These are phyloP conservation scores for Papilio dardanus DNA, from an alignment of 1,140 invertebrate genomes.

Conservation along the genomic window DNA sequence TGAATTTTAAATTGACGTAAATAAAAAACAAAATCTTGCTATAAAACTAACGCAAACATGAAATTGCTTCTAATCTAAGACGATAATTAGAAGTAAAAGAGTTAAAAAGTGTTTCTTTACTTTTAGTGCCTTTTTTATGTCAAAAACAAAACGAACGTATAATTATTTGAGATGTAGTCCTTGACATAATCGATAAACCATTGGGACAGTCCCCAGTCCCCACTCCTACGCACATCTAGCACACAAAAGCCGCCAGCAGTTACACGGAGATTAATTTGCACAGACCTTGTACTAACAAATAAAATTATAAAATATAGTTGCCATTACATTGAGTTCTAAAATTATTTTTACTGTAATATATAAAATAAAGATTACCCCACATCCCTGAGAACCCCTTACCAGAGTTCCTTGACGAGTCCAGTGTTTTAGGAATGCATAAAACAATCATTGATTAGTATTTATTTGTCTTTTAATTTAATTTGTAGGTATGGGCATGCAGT, in stretches of 20 bases:
- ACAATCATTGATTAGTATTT: not conserved
- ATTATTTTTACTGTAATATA: not conserved
- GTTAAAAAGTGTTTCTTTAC: too few relatives aligned
- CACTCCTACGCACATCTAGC: conserved; percentile 53
- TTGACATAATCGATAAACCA: conserved; percentile 53
- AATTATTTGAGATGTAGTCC: conserved; percentile 31
- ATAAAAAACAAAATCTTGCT: not conserved
- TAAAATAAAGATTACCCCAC: too few relatives aligned
- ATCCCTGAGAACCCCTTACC: too few relatives aligned
- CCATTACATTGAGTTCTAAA: conserved; percentile 19
- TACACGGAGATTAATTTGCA: conserved; percentile 42
- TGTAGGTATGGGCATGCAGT: conserved; percentile 68
- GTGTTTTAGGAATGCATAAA: too few relatives aligned
- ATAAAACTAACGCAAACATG: not conserved
- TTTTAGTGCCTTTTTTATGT: not conserved
- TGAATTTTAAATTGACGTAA: not conserved
- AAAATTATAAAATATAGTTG: conserved; percentile 33
- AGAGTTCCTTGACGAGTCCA: too few relatives aligned
- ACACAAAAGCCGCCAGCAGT: conserved; percentile 35
- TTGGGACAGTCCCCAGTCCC: conserved; percentile 48
- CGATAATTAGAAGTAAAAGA: not conserved
- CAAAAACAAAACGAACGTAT: too few relatives aligned
- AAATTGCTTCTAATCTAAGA: not conserved
- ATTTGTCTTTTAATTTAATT: conserved; percentile 32
- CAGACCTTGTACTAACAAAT: conserved; percentile 45